phyloP scores from a whole-genome alignment of 1,140 invertebrate species.

The Sipha flava region DNA sequence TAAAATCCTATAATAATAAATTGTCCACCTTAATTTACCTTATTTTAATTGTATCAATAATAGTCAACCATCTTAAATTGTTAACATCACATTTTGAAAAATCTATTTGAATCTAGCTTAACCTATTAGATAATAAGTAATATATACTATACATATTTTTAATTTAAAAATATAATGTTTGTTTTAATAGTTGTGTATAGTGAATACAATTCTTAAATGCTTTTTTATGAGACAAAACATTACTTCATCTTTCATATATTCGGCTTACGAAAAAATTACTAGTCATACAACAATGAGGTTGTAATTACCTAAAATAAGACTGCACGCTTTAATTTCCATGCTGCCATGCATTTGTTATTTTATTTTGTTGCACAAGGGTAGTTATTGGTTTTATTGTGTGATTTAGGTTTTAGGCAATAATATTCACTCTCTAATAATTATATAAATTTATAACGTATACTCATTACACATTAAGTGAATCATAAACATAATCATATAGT shows the following conservation, averaged over 20 bases:
- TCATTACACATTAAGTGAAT: neutral
- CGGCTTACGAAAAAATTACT: conserved; percentile 8
- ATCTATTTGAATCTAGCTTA: neutral
- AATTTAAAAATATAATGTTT: neutral
- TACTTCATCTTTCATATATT: neutral
- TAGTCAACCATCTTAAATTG: neutral
- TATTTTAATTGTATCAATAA: neutral
- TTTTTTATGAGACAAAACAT: neutral
- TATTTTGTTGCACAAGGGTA: neutral
- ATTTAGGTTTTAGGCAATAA: neutral
- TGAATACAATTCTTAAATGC: neutral
- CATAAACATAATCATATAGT: neutral
- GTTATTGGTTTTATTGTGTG: conserved; percentile 12
- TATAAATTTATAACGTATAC: neutral
- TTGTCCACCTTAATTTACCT: neutral
- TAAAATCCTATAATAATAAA: neutral
- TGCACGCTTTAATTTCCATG: conserved; percentile 13
- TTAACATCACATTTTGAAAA: neutral
- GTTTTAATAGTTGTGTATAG: neutral
- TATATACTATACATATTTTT: neutral
- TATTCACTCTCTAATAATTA: neutral
- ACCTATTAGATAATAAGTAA: neutral
- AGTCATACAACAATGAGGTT: neutral
- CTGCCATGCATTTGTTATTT: conserved; percentile 1
- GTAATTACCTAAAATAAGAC: conserved; percentile 21